A percentile compares a stretch with the other conserved stretches of the same genome.
phyloP scores from a whole-genome alignment of 2,797 vertebrate genomes.

The Cuniculus paca region DNA sequence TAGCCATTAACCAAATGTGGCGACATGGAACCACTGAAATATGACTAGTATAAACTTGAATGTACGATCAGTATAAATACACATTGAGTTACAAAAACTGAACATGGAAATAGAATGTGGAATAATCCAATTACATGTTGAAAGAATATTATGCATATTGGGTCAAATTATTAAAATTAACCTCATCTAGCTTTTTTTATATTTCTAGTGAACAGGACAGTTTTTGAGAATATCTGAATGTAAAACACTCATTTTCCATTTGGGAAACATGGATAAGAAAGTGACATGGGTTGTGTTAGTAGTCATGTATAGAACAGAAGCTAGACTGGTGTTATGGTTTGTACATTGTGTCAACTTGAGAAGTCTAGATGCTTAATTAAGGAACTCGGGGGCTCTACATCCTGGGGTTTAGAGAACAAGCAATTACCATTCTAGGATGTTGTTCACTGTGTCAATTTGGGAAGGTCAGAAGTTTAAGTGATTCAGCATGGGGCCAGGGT shows the following conservation, averaged over 20 bases:
- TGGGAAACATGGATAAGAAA: background rate
- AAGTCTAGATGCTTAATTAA: no score
- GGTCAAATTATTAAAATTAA: constrained; percentile 13
- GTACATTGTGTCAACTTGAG: no score
- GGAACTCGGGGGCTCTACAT: no score
- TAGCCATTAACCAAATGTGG: background rate
- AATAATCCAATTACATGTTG: background rate
- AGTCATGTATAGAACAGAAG: background rate
- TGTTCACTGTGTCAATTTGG: no score
- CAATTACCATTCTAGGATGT: no score
- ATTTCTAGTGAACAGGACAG: background rate
- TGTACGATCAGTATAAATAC: background rate
- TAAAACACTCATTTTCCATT: background rate
- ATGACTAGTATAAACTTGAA: background rate
- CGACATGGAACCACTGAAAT: background rate
- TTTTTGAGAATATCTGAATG: background rate
- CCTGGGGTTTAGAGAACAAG: no score
- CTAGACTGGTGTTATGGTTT: no score
- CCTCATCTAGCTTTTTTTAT: background rate
- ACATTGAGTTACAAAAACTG: background rate
- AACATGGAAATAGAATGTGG: background rate
- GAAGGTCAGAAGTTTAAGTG: no score
- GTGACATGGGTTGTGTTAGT: background rate
- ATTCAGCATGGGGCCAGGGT: no score
- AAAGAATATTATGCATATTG: constrained; percentile 11